Base-by-base conservation (phyloP, 92 coral and sea anemone species). In the Palythoa grandiflora region DNA sequence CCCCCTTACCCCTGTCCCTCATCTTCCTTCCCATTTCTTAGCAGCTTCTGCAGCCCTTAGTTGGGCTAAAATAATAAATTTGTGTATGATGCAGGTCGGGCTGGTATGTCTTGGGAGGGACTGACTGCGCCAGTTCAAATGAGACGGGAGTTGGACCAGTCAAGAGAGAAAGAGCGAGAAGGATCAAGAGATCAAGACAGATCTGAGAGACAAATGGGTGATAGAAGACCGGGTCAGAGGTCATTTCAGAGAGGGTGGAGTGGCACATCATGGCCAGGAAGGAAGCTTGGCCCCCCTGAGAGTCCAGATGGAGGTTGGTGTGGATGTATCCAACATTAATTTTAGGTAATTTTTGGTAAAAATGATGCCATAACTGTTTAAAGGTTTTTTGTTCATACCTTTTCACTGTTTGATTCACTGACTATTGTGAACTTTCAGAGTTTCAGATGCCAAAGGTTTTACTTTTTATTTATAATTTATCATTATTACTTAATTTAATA, bases 261-360 rank as follows among this genome's bases (percentile, higher is more conserved):
- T 89, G 99, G 99, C 61, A 92, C 80, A 48, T 88, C 96, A 0
- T 97, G 99, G 99, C 97, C 96, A 52, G 99, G 99, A 77, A 94
- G 96, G 20, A 92, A 93, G 60, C 53, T 89, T 88, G 99, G 99
- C 1, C 87, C 93, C 16, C 99, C 99, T 36, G 88, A 93, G 80
- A 92, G 93, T 36, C 91, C 99, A 12, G 94, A 92, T 75, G 91
- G 93, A 94, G 98, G 99, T 94, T 68, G 14, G 78, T 63, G 12
- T 63, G 28, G 28, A 21, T 63, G 65, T 59, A 59, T 3, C 20
- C 20, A 14, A 17, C 5, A 17, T 17, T 3, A 63, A 12, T 2
- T 59, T 3, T 59, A 14, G n/a, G 16, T 59, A 59, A 59, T 15
- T 3, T 0, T 6, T 0, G 28, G 28, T 28, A 28, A 28, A 28